A percentile compares a stretch with the other conserved stretches of the same genome.
These are phyloP conservation scores for Astyanax mexicanus DNA, from an alignment of 2,797 vertebrate genomes.

Conservation along the genomic window DNA sequence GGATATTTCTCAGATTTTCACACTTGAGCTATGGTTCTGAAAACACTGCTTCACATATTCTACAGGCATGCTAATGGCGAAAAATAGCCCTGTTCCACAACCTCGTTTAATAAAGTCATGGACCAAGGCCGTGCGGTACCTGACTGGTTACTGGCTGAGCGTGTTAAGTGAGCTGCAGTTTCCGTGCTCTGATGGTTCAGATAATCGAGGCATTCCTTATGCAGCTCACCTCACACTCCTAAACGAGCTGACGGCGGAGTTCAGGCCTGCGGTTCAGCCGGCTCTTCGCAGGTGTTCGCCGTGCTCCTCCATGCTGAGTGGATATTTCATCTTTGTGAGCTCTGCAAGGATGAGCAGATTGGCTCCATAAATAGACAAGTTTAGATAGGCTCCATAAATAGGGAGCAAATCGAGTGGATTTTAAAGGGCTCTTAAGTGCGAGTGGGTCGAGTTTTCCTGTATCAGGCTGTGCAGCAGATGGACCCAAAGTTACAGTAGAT, in stretches of 20 bases:
- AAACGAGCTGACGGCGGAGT: constrained; percentile 3
- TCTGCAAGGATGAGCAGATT: constrained; percentile 2
- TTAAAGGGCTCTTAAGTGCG: background rate
- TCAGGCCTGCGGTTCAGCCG: background rate
- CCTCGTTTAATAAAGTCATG: background rate
- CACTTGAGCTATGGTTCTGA: constrained; percentile 1
- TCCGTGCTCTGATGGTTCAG: constrained; percentile 13
- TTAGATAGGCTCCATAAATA: background rate
- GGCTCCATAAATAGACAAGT: background rate
- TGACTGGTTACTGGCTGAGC: constrained; percentile 8
- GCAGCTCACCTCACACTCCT: background rate
- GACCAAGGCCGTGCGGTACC: too few species aligned
- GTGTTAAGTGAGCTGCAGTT: background rate
- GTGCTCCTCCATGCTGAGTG: constrained; percentile 3
- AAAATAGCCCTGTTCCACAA: background rate
- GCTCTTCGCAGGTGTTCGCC: background rate
- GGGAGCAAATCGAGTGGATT: background rate
- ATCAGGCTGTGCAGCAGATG: background rate
- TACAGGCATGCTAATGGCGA: background rate
- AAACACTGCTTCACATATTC: background rate
- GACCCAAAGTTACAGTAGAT: too few species aligned
- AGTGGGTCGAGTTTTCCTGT: background rate
- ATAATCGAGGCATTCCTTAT: background rate
- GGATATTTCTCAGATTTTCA: too few species aligned
- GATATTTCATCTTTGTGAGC: constrained; percentile 10